A percentile compares a stretch with the other conserved stretches of the same genome.
phyloP scores from a whole-genome alignment of 1,140 invertebrate species.

The Drosophila pallidifrons region DNA sequence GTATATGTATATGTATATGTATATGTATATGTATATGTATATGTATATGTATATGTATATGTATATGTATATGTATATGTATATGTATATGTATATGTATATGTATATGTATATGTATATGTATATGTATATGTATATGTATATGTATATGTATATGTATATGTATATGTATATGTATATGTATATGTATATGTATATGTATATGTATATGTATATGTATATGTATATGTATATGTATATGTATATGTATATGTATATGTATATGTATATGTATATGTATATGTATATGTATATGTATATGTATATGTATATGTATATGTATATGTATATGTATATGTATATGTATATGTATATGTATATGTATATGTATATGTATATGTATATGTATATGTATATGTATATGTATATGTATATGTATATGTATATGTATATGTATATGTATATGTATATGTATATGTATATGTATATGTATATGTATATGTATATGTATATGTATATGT shows the following conservation, averaged over 20 bases:
- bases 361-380: neutral
- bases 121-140: neutral
- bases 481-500: no score
- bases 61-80: neutral
- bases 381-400: neutral
- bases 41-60: slow-evolving; percentile 63
- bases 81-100: neutral
- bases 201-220: neutral
- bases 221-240: neutral
- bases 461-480: no score
- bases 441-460: no score
- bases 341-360: neutral
- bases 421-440: no score
- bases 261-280: neutral
- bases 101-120: neutral
- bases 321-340: neutral
- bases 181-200: neutral
- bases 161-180: neutral
- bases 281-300: neutral
- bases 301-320: neutral
- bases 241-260: neutral
- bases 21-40: slow-evolving; percentile 50
- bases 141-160: neutral
- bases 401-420: slow-evolving; percentile 1
- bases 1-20: neutral